Conservation (phyloP, 2,797 vertebrate genomes). For the Salmo trutta region DNA sequence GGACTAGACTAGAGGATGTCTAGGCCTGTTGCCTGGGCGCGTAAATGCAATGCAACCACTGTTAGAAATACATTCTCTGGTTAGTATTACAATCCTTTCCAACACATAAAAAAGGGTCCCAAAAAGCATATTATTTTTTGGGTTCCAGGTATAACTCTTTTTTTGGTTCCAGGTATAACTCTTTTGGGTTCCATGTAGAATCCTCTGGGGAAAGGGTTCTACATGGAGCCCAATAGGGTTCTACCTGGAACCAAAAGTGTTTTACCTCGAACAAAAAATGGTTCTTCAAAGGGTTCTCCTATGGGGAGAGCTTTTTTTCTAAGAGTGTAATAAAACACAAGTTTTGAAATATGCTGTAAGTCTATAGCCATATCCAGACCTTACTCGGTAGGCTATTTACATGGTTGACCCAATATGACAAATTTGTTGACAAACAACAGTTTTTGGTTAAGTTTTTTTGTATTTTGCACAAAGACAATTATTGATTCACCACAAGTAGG, state of each 20-base stretch:
- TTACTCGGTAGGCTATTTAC: background rate
- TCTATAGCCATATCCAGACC: background rate
- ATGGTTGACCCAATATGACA: background rate
- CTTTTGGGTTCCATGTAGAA: too few relatives aligned
- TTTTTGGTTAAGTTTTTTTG: background rate
- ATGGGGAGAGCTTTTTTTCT: too few relatives aligned
- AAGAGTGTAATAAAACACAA: background rate
- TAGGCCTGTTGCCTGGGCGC: background rate
- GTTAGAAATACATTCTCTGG: background rate
- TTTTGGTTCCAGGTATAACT: too few relatives aligned
- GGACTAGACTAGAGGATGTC: background rate
- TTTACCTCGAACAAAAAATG: too few relatives aligned
- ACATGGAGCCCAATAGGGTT: too few relatives aligned
- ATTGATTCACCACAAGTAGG: background rate
- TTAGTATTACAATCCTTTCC: background rate
- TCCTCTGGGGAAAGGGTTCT: too few relatives aligned
- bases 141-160: too few relatives aligned
- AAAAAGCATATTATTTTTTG: too few relatives aligned
- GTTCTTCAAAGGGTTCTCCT: too few relatives aligned
- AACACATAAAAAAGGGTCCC: too few relatives aligned
- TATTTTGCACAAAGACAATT: background rate
- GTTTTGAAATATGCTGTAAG: background rate
- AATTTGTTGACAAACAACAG: background rate
- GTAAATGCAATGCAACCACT: background rate
- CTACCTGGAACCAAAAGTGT: too few relatives aligned